Evolutionary conservation across 2,797 vertebrate species (phyloP).

Genomic region (Gallinago stenura): DNA sequence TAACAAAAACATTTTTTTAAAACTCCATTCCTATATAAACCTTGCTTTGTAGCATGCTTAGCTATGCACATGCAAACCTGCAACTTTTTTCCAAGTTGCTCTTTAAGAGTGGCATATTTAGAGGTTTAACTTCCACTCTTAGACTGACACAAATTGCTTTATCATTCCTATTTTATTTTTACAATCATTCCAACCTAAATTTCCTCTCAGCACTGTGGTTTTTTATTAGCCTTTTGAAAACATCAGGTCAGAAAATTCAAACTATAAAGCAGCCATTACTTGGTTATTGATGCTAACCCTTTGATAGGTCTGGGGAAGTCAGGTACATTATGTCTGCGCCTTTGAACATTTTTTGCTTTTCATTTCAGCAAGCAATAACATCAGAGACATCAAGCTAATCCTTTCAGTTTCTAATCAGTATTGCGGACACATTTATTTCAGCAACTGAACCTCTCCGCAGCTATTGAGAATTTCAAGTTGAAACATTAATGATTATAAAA

Average conservation of each 20-base stretch:
- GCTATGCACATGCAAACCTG: not conserved
- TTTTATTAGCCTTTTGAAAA: slow-evolving; percentile 60
- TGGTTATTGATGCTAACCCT: slow-evolving; percentile 53
- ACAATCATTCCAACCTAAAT: not conserved
- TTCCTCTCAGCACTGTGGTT: not conserved
- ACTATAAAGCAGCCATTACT: slow-evolving; percentile 40
- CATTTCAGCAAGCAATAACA: slow-evolving; percentile 58
- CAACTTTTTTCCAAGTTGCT: not conserved
- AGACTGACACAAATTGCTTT: not conserved
- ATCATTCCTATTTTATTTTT: slow-evolving; percentile 24
- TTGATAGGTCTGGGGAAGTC: slow-evolving; percentile 11
- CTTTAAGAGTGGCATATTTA: not conserved
- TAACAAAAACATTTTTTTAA: not conserved
- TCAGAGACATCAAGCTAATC: slow-evolving; percentile 47
- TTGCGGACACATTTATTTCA: slow-evolving; percentile 9
- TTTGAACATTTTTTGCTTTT: slow-evolving; percentile 43
- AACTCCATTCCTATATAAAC: not conserved
- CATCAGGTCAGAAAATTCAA: slow-evolving; percentile 21
- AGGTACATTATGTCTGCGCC: not conserved
- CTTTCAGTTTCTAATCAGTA: slow-evolving; percentile 37
- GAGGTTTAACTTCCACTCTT: not conserved
- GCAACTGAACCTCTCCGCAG: not conserved
- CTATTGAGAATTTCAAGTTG: slow-evolving; percentile 50
- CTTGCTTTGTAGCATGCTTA: not conserved
- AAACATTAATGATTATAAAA: slow-evolving; percentile 43